Conservation (phyloP, 1,140 invertebrate species). For the Hirudo medicinalis region DNA sequence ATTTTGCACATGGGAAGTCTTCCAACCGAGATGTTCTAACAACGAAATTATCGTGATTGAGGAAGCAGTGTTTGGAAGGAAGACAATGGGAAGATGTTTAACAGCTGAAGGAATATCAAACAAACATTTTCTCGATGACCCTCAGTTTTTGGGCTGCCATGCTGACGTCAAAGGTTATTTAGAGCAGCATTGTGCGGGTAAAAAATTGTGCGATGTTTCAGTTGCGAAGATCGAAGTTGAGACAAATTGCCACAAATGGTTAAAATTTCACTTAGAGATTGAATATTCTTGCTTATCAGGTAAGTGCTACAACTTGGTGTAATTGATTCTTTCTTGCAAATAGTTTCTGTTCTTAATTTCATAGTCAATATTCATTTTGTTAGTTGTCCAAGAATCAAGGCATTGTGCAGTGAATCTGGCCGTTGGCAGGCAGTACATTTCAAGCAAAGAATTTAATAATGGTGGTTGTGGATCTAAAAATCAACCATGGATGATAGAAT, state of each 20-base stretch:
- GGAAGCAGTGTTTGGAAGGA: constrained; percentile 1
- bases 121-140: neutral
- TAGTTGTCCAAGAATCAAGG: neutral
- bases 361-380: too few relatives aligned
- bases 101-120: neutral
- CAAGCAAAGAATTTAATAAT: neutral
- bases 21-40: neutral
- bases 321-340: too few relatives aligned
- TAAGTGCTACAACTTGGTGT: neutral
- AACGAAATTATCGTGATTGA: constrained; percentile 4
- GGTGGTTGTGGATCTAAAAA: neutral
- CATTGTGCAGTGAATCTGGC: neutral
- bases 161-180: neutral
- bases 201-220: constrained; percentile 1
- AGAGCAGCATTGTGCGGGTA: neutral
- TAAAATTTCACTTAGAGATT: neutral
- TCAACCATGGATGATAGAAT: too few relatives aligned
- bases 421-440: neutral
- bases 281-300: constrained; percentile 1
- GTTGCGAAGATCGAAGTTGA: constrained; percentile 6
- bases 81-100: neutral
- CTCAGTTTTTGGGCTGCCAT: neutral
- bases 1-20: neutral
- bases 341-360: too few relatives aligned
- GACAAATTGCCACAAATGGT: neutral